A percentile compares a stretch with the other conserved stretches of the same genome.
phyloP scores from a whole-genome alignment of 2,797 vertebrate genomes.

The Gambusia yucatana region DNA sequence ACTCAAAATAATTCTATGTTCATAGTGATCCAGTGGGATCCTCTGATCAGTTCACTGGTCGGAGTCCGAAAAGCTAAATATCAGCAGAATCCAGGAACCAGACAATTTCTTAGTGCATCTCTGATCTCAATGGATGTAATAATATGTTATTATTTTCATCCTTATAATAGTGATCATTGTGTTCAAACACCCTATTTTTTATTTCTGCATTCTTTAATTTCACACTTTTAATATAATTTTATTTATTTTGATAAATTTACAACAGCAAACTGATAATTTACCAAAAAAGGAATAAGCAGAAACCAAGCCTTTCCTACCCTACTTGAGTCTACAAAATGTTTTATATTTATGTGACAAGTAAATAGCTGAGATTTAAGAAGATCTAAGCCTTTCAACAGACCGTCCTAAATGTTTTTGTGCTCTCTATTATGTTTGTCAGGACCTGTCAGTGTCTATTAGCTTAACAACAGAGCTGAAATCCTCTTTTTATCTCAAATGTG shows the following conservation, averaged over 20 bases:
- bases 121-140: background rate
- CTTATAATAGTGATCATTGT: background rate
- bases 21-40: background rate
- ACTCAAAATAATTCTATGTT: background rate
- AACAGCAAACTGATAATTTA: background rate
- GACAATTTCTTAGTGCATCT: background rate
- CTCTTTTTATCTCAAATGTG: background rate
- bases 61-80: background rate
- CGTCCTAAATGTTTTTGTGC: background rate
- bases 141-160: background rate
- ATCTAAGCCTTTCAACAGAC: background rate
- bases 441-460: background rate
- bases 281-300: background rate
- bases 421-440: background rate
- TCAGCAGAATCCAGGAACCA: background rate
- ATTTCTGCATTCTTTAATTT: background rate
- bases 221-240: background rate
- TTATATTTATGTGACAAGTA: background rate
- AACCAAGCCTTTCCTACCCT: background rate
- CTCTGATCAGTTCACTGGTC: background rate
- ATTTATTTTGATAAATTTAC: background rate
- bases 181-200: background rate
- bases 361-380: background rate
- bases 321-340: background rate
- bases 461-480: slow-evolving; percentile 8